Conservation (phyloP, 2,113 vertebrate species). For the Sceloporus tristichus region DNA sequence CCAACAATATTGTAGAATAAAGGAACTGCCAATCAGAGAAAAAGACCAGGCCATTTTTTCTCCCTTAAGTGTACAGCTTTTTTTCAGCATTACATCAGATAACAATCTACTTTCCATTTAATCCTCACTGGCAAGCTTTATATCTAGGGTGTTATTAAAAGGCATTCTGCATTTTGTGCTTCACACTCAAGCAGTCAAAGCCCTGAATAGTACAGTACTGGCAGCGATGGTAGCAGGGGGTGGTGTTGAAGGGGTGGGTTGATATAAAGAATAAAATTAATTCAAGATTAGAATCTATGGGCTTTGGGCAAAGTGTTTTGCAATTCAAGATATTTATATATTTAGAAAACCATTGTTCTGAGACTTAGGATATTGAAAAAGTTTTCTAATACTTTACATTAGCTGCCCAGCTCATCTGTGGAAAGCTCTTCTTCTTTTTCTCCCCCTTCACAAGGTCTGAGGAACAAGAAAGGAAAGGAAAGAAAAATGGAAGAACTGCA, state of each 20-base stretch:
- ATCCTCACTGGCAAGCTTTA: slow-evolving; percentile 14
- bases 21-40: slow-evolving; percentile 46
- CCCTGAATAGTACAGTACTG: not conserved
- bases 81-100: slow-evolving; percentile 48
- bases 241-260: not conserved
- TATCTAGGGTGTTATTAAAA: slow-evolving; percentile 16
- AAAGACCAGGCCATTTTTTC: slow-evolving; percentile 28
- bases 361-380: not conserved
- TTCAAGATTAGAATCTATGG: not conserved
- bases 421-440: not conserved
- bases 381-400: not conserved
- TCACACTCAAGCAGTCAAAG: slow-evolving; percentile 1
- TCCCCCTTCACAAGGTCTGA: not conserved
- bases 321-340: not conserved
- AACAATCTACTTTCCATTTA: slow-evolving; percentile 37
- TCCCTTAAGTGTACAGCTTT: slow-evolving; percentile 25
- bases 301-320: not conserved
- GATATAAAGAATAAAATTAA: slow-evolving; percentile 25
- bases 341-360: not conserved
- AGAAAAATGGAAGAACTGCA: not conserved
- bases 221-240: not conserved
- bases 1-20: slow-evolving; percentile 48
- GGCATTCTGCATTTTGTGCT: slow-evolving; percentile 13
- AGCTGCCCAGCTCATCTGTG: not conserved
- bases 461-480: not conserved